Evolutionary conservation across 1,140 invertebrate genomes (phyloP), one percentile per base, ranked within the genome.

Genomic region (Neodiprion virginianus): DNA sequence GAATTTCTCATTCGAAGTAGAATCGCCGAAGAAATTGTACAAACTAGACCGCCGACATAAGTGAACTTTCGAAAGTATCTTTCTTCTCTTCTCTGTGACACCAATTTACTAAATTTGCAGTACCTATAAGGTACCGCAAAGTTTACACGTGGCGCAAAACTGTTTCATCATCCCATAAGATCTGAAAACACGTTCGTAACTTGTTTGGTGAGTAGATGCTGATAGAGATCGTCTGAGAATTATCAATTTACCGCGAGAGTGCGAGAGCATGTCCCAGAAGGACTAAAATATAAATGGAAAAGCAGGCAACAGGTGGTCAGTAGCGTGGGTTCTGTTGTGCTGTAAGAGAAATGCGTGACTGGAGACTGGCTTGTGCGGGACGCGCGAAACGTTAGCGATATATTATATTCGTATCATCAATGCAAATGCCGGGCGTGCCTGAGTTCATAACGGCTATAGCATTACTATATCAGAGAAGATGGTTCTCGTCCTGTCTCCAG

Each of bases 281-380:
- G 78, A 82, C 84, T 87, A 84, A 88, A 88, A 87, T 87, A 87
- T 87, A 86, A 88, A 88, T 86, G 85, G 82, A 79, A 80, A 80
- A 82, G 86, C 86, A 87, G 82, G 86, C 86, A 88, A 88, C 86
- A 88, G 86, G 86, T 88, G 86, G 86, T 81, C 86, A 87, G 84
- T 85, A 81, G 81, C 79, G 17, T 11, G 10, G 77, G 83, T 84
- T 86, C 81, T 82, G 81, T 80, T 73, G 53, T 61, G 53, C 81
- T 76, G 71, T 21, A 69, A 77, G 80, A 84, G 82, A 83, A 85
- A 85, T 84, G 80, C 83, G 82, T 76, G 75, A 21, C 17, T 50
- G 72, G 4, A 8, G 48, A 61, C 79, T 79, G 83, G 86, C 83
- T 79, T 48, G 73, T 53, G 28, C 70, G 48, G 69, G 23, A 49